Conservation (phyloP, 2,888 invertebrate genomes). For the Blomia tropicalis region DNA sequence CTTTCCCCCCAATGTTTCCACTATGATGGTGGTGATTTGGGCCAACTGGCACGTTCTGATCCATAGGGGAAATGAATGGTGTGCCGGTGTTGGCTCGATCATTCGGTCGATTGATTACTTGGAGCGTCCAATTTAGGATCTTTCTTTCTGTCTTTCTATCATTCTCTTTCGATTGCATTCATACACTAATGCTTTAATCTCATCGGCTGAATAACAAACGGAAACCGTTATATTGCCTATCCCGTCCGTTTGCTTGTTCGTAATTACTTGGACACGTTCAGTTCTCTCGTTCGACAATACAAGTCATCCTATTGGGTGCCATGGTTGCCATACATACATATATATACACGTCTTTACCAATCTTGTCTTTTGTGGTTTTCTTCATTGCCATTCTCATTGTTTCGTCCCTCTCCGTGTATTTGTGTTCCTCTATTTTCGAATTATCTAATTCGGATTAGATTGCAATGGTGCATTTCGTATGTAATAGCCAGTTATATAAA, state of each 20-base stretch:
- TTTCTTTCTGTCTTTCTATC: not conserved
- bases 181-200: conserved; percentile 1
- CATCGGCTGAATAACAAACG: no score
- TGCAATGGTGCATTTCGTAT: not conserved
- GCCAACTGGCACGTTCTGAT: not conserved
- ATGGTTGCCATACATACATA: no score
- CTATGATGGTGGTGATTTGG: no score
- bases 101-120: not conserved
- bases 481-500: not conserved
- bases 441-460: conserved; percentile 15
- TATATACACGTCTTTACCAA: not conserved
- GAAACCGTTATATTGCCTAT: no score
- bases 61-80: no score
- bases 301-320: not conserved
- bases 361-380: conserved; percentile 7
- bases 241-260: not conserved
- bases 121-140: not conserved
- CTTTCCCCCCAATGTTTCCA: no score
- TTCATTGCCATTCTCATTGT: not conserved
- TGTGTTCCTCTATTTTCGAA: not conserved
- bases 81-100: not conserved
- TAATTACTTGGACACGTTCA: conserved; percentile 9
- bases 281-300: not conserved
- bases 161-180: no score
- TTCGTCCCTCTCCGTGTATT: not conserved